Evolutionary conservation across 2,797 vertebrate species (phyloP).

Genomic region (Sebastolobus altivelis): DNA sequence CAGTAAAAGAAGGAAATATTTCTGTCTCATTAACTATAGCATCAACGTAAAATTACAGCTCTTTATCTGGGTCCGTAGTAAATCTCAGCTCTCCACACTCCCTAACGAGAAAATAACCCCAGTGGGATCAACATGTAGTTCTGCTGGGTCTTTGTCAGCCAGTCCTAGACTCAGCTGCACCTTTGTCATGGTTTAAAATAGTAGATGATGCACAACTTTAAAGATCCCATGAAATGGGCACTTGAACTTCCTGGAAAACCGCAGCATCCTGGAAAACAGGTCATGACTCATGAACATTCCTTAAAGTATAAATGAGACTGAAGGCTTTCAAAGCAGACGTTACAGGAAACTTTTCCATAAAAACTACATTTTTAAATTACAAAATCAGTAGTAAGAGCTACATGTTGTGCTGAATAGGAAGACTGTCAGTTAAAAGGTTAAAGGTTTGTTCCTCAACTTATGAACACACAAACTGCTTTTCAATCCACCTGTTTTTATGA

Average conservation of each 20-base stretch:
- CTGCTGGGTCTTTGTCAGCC: constrained; percentile 2
- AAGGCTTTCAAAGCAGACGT: background rate
- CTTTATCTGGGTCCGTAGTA: constrained; percentile 5
- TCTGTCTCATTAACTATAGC: background rate
- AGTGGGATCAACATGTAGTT: constrained; percentile 1
- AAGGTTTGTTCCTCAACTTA: background rate
- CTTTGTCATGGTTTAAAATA: background rate
- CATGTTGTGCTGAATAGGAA: background rate
- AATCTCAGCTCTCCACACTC: background rate
- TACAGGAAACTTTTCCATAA: background rate
- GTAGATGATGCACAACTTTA: background rate
- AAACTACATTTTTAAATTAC: background rate
- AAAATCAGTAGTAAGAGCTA: background rate
- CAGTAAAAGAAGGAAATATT: constrained; percentile 11
- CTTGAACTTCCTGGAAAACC: background rate
- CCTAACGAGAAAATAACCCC: background rate
- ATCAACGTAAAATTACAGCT: background rate
- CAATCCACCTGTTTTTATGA: background rate
- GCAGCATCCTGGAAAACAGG: background rate
- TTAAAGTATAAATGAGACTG: background rate
- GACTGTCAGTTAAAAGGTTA: background rate
- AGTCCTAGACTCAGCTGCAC: constrained; percentile 12
- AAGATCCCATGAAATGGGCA: background rate
- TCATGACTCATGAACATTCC: background rate
- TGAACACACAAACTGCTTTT: background rate